Evolutionary conservation across 2,113 vertebrate genomes (phyloP).

Genomic region (Panthera leo): DNA sequence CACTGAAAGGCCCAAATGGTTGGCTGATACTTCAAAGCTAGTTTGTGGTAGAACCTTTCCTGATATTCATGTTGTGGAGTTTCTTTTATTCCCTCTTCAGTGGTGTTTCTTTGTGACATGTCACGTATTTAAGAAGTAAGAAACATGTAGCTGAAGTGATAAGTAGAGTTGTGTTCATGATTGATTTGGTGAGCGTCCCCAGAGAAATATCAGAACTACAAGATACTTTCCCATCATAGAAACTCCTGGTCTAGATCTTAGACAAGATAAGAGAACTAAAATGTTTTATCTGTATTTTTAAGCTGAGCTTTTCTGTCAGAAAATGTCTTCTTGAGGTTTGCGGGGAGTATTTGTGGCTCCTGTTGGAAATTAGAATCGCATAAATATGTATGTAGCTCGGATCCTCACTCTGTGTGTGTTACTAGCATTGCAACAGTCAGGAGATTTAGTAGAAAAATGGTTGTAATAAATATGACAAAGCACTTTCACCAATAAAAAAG

Average conservation of each 20-base stretch:
- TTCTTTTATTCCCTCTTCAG: background rate
- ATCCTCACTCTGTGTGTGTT: background rate
- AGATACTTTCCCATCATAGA: background rate
- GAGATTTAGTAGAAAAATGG: background rate
- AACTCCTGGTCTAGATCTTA: background rate
- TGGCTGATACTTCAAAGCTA: background rate
- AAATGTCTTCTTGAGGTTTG: background rate
- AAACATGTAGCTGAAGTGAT: background rate
- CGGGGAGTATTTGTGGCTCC: background rate
- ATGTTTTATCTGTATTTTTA: background rate
- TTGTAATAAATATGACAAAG: background rate
- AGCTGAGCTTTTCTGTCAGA: background rate
- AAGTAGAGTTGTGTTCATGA: background rate
- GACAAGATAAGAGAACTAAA: background rate
- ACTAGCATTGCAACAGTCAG: background rate
- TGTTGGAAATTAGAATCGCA: background rate
- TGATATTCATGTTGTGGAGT: background rate
- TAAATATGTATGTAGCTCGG: background rate
- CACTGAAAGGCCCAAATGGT: background rate
- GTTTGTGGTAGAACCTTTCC: background rate
- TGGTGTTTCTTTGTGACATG: background rate
- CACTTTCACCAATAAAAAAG: background rate
- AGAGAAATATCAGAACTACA: background rate
- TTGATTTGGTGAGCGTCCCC: background rate
- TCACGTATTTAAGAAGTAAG: background rate